A percentile compares a stretch with the other conserved stretches of the same genome.
These are phyloP conservation scores for Choloepus didactylus DNA, from an alignment of 2,797 vertebrate species.

Conservation along the genomic window DNA sequence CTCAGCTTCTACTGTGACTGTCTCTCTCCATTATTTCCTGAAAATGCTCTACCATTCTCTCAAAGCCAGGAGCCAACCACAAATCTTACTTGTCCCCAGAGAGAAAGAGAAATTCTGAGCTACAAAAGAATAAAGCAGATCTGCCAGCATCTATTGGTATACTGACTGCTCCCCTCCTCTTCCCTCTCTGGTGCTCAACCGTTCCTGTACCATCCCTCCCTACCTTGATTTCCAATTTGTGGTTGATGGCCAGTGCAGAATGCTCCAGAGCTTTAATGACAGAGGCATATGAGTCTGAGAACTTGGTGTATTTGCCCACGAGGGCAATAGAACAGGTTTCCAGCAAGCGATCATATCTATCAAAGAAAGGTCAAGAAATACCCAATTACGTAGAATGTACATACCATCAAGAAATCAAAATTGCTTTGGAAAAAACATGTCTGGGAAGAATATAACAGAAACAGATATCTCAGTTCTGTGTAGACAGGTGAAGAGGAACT, in stretches of 20 bases:
- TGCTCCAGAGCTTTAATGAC: conserved; percentile 98
- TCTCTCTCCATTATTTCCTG: not conserved
- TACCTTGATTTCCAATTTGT: conserved; percentile 97
- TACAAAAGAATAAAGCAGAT: not conserved
- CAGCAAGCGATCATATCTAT: conserved; percentile 94
- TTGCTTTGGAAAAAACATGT: conserved; percentile 44
- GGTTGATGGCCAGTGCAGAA: conserved; percentile 96
- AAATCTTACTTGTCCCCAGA: not conserved
- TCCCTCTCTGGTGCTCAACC: not conserved
- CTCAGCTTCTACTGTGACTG: not conserved
- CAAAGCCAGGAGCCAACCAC: not conserved
- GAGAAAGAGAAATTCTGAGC: conserved; percentile 57
- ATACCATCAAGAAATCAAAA: not conserved
- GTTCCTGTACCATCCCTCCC: not conserved
- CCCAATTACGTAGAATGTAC: not conserved
- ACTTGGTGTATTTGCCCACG: conserved; percentile 98
- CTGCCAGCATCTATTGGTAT: not conserved
- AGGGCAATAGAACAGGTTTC: conserved; percentile 96
- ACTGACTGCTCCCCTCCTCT: not conserved
- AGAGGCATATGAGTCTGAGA: conserved; percentile 96
- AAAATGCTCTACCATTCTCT: not conserved
- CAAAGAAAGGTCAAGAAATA: conserved; percentile 52
- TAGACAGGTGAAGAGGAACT: not conserved
- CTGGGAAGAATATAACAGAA: not conserved
- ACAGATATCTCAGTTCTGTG: not conserved